Percentiles rank a stretch among this genome's conserved stretches.
Conservation (phyloP, 35 echinoderm and acorn worm species). For the Apostichopus japonicus region DNA sequence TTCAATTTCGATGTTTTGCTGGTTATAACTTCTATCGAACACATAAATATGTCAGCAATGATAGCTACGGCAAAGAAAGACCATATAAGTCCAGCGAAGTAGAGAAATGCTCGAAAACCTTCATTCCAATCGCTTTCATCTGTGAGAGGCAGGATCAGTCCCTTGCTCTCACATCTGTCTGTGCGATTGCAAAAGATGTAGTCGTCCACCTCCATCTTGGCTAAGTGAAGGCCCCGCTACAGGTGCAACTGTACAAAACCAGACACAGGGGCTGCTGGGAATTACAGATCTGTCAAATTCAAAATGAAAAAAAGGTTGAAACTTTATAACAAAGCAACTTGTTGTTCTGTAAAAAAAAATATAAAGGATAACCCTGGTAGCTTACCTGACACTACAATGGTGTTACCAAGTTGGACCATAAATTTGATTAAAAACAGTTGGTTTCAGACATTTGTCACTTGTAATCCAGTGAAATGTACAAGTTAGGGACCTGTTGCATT, state of each 20-base stretch:
- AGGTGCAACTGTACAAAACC: background rate
- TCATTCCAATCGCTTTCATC: conserved; percentile 85
- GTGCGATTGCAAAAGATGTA: background rate
- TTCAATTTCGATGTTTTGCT: conserved; percentile 78
- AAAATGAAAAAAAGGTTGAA: too few species aligned
- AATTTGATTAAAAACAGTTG: too few species aligned
- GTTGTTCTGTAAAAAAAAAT: too few species aligned
- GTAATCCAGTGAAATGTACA: too few species aligned
- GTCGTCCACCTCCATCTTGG: background rate
- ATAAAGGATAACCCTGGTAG: too few species aligned
- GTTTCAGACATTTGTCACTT: too few species aligned
- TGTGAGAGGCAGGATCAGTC: conserved; percentile 32
- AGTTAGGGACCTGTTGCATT: too few species aligned
- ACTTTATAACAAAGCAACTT: too few species aligned
- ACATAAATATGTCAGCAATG: conserved; percentile 98
- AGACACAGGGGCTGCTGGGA: background rate
- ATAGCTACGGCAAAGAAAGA: conserved; percentile 92
- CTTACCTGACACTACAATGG: too few species aligned
- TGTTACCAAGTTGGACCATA: too few species aligned
- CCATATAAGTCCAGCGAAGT: conserved; percentile 79
- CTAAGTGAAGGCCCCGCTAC: background rate
- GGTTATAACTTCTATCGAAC: conserved; percentile 96
- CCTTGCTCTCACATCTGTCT: background rate
- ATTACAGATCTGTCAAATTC: too few species aligned
- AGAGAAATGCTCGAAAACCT: conserved; percentile 69